phyloP scores from a whole-genome alignment of 2,888 invertebrate genomes.

The Vesta saturnalis region DNA sequence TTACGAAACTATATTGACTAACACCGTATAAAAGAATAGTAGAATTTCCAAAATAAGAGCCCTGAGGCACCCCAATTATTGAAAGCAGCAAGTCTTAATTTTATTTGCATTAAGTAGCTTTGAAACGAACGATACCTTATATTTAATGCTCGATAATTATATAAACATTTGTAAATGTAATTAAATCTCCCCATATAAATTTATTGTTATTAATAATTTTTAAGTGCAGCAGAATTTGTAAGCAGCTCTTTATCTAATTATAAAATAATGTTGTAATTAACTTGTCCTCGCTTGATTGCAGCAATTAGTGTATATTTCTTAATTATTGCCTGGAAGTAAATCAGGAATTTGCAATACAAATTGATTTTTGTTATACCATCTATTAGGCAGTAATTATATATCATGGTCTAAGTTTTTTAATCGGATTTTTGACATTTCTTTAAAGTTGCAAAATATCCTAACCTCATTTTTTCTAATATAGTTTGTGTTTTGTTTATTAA shows the following conservation, averaged over 20 bases:
- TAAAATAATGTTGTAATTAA: slow-evolving; percentile 13
- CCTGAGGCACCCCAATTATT: background rate
- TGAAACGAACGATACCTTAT: too few relatives aligned
- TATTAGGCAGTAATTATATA: background rate
- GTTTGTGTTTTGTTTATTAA: too few relatives aligned
- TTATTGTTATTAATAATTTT: background rate
- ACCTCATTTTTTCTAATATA: too few relatives aligned
- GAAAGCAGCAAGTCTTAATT: background rate
- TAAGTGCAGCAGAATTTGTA: too few relatives aligned
- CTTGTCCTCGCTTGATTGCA: slow-evolving; percentile 19
- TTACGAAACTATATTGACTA: background rate
- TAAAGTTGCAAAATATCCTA: too few relatives aligned
- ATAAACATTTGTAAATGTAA: too few relatives aligned
- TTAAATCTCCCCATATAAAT: too few relatives aligned
- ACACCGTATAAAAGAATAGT: background rate
- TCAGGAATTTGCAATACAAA: slow-evolving; percentile 14
- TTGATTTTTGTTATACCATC: background rate
- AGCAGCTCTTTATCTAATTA: background rate
- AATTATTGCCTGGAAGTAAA: slow-evolving; percentile 5
- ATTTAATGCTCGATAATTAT: too few relatives aligned
- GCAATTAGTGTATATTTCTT: slow-evolving; percentile 15
- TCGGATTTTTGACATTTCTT: background rate
- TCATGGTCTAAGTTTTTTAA: background rate
- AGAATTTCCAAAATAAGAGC: background rate
- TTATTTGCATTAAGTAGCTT: too few relatives aligned